Base-by-base conservation (phyloP, 2,888 invertebrate species). In the Heliconius erato region DNA sequence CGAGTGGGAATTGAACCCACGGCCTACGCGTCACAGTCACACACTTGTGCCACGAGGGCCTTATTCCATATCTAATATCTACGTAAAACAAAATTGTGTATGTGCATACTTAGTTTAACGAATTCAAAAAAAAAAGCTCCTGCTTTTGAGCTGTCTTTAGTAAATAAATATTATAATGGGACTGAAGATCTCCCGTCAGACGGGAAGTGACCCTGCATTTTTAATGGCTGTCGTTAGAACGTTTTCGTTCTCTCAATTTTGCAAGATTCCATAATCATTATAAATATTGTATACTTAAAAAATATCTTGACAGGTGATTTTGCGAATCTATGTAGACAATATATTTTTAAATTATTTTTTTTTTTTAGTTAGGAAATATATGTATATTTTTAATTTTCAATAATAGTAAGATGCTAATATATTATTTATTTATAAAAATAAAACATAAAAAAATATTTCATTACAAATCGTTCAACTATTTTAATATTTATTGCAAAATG, bases 181-280 rank as follows among this genome's bases (percentile, higher is more conserved):
- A 23, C 44, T 26, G 26, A 72, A 14, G 26, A 49, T 49, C 44
- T 72, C 44, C 44, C 44, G 16, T 26, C 44, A 26, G 44, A 72
- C 72, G 44, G 44, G 72, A 72, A 72, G 72, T 72, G 72, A 44
- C 16, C 72, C 44, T 72, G 44, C 44, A 72, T 26, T 72, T 72
- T 72, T 72, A 72, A 72, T 72, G 72, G 44, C 26, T 26, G 7
- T 72, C 44, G 44, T 72, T 72, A 44, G 9, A 49, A 26, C 26
- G 26, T 49, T 49, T 72, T 72, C 44, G 44, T 11, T 72, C 44
- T 28, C 9, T 6, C 16, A 44, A 9, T 44, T 63, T 72, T 26
- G 40, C 44, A 72, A 16, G 14, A 72, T 72, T 44, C 23, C 44
- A 72, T 72, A 72, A 44, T 72, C 2, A 26, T 72, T n/a, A 16